Base-by-base conservation (phyloP, 2,113 vertebrate species). In the Acanthisitta chloris region DNA sequence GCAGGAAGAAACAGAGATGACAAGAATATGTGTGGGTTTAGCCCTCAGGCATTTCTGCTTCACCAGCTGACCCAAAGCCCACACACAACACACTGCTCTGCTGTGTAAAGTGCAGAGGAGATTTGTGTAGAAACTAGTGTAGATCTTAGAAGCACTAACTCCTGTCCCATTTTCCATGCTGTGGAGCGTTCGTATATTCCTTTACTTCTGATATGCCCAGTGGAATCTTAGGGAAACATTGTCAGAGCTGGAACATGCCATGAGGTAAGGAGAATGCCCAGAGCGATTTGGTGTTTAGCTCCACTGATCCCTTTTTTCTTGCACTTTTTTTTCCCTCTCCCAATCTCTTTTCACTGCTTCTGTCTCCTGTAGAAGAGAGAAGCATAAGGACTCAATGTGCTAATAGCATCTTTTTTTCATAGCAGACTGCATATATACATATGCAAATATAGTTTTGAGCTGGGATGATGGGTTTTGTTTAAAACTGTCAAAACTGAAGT, bases 401-500 rank as follows among this genome's bases (percentile, higher is more conserved):
- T 85, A 89, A 78, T 17, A 74, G 21, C 42, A 49, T 65, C 25
- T 83, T 67, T 49, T 81, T 86, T 81, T n/a, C 42, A 15, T 71
- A 86, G 69, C 73, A 92, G 72, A 86, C 80, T 84, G 88, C 36
- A 73, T 77, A 77, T 61, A 83, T 73, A 79, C 57, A 65, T 86
- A 88, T 76, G 42, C 54, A 91, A 96, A 81, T 78, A 58, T 1
- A 64, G 51, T 86, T 96, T 86, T 79, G 79, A 93, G n/a, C 34
- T 86, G 42, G 14, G 72, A 34, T 78, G 72, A 82, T 85, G 55
- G 57, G 69, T 77, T 95, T 95, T 93, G 72, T 95, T 93, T 95
- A 84, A 90, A 96, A 86, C 71, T 91, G 85, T 90, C 84, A 95
- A 89, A 96, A 94, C 52, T 84, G 55, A 92, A 83, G 89, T 57